These are phyloP conservation scores for Phrynosoma blainvillii DNA, from an alignment of 2,113 vertebrate genomes.

Conservation along the genomic window DNA sequence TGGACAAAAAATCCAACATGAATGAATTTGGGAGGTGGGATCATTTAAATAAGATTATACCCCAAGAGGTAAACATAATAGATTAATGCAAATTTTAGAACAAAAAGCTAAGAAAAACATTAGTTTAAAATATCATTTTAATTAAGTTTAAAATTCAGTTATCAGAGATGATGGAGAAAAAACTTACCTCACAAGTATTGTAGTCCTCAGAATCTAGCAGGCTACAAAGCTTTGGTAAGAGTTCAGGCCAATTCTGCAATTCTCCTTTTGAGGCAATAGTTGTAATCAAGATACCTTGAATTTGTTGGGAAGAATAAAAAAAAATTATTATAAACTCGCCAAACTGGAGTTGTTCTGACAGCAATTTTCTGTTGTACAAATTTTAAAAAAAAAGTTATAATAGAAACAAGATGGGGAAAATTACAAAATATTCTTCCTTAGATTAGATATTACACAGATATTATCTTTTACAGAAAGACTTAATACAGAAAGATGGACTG, in stretches of 20 bases:
- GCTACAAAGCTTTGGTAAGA: slow-evolving; percentile 93
- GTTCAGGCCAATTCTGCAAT: slow-evolving; percentile 97
- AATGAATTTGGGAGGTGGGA: neutral
- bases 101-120: neutral
- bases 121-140: neutral
- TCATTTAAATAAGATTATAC: neutral
- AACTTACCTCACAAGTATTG: slow-evolving; percentile 95
- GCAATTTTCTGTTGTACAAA: neutral
- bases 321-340: neutral
- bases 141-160: neutral
- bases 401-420: neutral
- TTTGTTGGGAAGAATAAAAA: slow-evolving; percentile 18
- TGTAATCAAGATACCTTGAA: slow-evolving; percentile 94
- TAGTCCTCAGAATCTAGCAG: slow-evolving; percentile 97
- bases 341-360: neutral
- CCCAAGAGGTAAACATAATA: neutral
- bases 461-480: neutral
- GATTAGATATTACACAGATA: neutral
- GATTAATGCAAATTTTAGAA: neutral
- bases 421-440: neutral
- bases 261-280: slow-evolving; percentile 97
- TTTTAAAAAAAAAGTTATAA: neutral
- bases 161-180: neutral
- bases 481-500: neutral
- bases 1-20: neutral